These are phyloP conservation scores for Panulirus ornatus DNA, from an alignment of 1,140 invertebrate species.

Conservation along the genomic window DNA sequence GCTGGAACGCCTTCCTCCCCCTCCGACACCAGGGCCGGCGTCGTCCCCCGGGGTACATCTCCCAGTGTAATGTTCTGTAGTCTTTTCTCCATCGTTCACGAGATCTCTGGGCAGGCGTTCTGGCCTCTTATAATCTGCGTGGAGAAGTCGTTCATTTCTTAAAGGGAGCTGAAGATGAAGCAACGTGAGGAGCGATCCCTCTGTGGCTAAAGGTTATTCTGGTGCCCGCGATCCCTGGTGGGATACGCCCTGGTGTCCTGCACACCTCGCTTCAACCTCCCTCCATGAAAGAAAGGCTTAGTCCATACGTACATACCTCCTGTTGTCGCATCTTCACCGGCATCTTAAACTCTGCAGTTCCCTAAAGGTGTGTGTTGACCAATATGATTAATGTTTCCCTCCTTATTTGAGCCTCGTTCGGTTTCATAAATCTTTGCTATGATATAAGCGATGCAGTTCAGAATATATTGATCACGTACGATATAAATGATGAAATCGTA, in stretches of 20 bases:
- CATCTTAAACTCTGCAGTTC: constrained; percentile 21
- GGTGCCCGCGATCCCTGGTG: too few relatives aligned
- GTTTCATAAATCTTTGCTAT: constrained; percentile 59
- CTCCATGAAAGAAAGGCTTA: constrained; percentile 38
- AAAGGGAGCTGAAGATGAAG: too few relatives aligned
- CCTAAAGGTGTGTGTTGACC: constrained; percentile 70
- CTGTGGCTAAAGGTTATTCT: too few relatives aligned
- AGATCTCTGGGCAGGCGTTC: too few relatives aligned
- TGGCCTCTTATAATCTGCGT: too few relatives aligned
- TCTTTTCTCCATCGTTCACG: too few relatives aligned
- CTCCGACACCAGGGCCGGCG: background rate
- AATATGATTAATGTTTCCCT: constrained; percentile 69
- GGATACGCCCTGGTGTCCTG: constrained; percentile 37
- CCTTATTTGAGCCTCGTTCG: constrained; percentile 65
- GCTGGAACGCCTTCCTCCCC: background rate
- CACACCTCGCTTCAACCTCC: constrained; percentile 17
- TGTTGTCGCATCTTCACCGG: constrained; percentile 36
- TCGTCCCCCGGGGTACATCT: background rate
- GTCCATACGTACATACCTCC: background rate
- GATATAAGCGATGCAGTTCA: constrained; percentile 23
- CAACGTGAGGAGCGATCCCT: too few relatives aligned
- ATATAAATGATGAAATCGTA: background rate
- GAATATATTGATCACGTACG: constrained; percentile 39
- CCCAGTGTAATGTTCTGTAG: too few relatives aligned
- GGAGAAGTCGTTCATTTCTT: too few relatives aligned